Evolutionary conservation across 2,113 vertebrate genomes (phyloP), one percentile per base, ranked within the genome.

Genomic region (Salvelinus alpinus): DNA sequence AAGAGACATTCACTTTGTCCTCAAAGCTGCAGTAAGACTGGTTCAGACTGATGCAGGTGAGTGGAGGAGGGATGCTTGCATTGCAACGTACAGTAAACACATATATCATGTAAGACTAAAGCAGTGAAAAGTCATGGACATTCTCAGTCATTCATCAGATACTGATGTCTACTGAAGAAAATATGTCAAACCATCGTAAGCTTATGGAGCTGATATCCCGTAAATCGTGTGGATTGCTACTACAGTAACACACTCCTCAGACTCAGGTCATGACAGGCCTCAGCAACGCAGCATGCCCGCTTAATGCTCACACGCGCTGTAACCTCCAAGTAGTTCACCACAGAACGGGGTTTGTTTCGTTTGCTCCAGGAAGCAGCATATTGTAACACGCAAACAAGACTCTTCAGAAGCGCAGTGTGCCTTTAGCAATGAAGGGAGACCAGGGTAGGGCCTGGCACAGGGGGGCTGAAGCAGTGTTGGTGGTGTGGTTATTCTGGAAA

Each of bases 1-100:
- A 87, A 87, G 74, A 91, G 89, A 90, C 88, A 90, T 90, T 92
- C 92, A 90, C 88, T 79, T 85, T 88, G 90, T 91, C 91, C 85
- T 91, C 86, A 91, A 92, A 90, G 88, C 86, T 90, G 82, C 85
- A 88, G 73, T 86, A 88, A 87, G 85, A 89, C 87, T 86, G 81
- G 80, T 83, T 51, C 84, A 83, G 77, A 87, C 88, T 90, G 87
- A 22, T 13, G 51, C 2, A 16, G 4, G 48, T 25, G 13, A 5
- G 20, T 47, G 70, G 31, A 64, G 22, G 62, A 29, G 51, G 5
- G n/a, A 75, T 80, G 87, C 80, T 90, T 89, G 88, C 85, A 86
- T 88, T 85, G 84, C 85, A 24, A 5, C 18, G 24, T 29, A 64
- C 68, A 85, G 84, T 86, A 90, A 62, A 62, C 16, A 62, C 84